Evolutionary conservation across 2,888 invertebrate species (phyloP).

Genomic region (Eilema depressum): DNA sequence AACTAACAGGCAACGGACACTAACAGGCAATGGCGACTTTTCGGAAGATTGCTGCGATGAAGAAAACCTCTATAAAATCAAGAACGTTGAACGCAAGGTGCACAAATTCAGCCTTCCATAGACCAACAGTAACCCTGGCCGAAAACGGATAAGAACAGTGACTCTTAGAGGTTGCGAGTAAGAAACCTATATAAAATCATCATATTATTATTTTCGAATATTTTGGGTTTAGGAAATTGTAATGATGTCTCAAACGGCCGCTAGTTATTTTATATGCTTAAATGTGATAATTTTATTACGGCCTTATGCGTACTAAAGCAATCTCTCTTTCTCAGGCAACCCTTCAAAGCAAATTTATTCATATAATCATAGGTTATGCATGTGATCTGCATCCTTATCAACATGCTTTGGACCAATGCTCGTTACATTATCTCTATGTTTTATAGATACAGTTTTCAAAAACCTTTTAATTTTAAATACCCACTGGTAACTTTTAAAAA

Average conservation of each 20-base stretch:
- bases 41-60: too few relatives aligned
- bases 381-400: not conserved
- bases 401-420: not conserved
- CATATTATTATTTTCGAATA: too few relatives aligned
- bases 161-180: not conserved
- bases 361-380: conserved; percentile 1
- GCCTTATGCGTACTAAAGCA: not conserved
- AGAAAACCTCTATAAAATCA: too few relatives aligned
- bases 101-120: too few relatives aligned
- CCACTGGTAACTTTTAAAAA: not conserved
- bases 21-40: too few relatives aligned
- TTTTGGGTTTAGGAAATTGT: not conserved
- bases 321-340: not conserved
- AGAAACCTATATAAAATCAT: not conserved
- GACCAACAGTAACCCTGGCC: too few relatives aligned
- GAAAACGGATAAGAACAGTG: not conserved
- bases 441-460: not conserved
- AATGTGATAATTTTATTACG: not conserved
- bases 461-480: not conserved
- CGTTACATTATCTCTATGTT: not conserved
- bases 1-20: too few relatives aligned
- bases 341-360: conserved; percentile 2
- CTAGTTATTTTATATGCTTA: not conserved
- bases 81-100: too few relatives aligned
- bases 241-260: not conserved